Conservation (phyloP, 2,113 vertebrate species). For the Heterotis niloticus region DNA sequence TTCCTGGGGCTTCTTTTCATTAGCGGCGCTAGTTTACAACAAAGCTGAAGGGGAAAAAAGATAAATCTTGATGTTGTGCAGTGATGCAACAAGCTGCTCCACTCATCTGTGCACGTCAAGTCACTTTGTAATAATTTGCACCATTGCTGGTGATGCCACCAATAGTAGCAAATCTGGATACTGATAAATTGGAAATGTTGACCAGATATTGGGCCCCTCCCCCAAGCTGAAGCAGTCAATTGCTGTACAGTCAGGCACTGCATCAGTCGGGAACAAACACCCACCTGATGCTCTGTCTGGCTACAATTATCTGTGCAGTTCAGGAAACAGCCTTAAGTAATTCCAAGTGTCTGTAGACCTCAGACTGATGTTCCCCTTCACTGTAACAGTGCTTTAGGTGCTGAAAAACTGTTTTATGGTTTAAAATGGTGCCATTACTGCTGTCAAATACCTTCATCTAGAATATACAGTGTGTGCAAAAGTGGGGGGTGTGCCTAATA, state of each 20-base stretch:
- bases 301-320: constrained; percentile 63
- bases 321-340: constrained; percentile 51
- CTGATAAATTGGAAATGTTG: neutral
- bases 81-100: neutral
- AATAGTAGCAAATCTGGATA: neutral
- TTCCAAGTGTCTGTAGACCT: constrained; percentile 26
- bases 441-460: too few relatives aligned
- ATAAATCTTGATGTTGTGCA: neutral
- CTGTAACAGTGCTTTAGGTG: too few relatives aligned
- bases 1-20: neutral
- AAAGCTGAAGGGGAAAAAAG: neutral
- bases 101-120: neutral
- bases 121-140: neutral
- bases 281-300: constrained; percentile 46
- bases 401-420: too few relatives aligned
- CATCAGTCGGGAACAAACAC: constrained; percentile 52
- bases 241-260: constrained; percentile 43
- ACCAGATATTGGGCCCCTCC: neutral
- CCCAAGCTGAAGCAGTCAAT: constrained; percentile 30
- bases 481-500: too few relatives aligned
- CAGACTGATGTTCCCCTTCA: too few relatives aligned
- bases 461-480: too few relatives aligned
- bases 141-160: neutral
- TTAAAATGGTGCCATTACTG: too few relatives aligned
- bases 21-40: neutral